These are phyloP conservation scores for Dicyrtomina minuta DNA, from an alignment of 2,888 invertebrate genomes.

Conservation along the genomic window DNA sequence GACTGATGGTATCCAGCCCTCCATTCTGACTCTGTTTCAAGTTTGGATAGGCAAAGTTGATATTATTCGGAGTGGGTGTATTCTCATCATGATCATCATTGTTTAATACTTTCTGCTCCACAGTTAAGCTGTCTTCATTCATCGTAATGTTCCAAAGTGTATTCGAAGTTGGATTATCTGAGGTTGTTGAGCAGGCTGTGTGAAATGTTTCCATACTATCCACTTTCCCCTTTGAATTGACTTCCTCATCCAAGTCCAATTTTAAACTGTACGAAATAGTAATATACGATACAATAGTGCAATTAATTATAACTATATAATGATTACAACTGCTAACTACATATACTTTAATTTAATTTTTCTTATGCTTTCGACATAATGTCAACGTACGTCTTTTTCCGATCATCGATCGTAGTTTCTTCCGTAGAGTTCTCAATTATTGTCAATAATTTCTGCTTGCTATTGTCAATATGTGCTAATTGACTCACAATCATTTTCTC, in stretches of 20 bases:
- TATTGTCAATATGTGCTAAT: conserved; percentile 50
- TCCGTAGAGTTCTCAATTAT: conserved; percentile 52
- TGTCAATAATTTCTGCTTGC: conserved; percentile 51
- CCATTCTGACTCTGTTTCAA: conserved; percentile 27
- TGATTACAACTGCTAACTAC: no score
- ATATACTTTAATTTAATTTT: no score
- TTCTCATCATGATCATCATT: neutral
- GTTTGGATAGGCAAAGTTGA: conserved; percentile 22
- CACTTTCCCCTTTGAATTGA: no score
- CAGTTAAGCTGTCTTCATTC: no score
- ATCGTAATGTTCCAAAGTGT: conserved; percentile 31
- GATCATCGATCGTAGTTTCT: conserved; percentile 34
- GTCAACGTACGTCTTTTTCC: conserved; percentile 1
- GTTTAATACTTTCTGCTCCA: neutral
- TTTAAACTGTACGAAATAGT: no score
- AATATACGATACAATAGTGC: no score
- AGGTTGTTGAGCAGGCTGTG: conserved; percentile 39
- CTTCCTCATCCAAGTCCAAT: no score
- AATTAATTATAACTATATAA: no score
- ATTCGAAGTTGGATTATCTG: conserved; percentile 28
- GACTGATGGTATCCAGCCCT: conserved; percentile 40
- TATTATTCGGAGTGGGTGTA: conserved; percentile 16
- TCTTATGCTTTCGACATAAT: neutral
- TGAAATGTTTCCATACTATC: conserved; percentile 36
- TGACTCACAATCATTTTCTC: conserved; percentile 51